Percentiles rank a stretch among this genome's conserved stretches.
Evolutionary conservation across 2,888 invertebrate genomes (phyloP).

Genomic region (Eurytoma adleriae): DNA sequence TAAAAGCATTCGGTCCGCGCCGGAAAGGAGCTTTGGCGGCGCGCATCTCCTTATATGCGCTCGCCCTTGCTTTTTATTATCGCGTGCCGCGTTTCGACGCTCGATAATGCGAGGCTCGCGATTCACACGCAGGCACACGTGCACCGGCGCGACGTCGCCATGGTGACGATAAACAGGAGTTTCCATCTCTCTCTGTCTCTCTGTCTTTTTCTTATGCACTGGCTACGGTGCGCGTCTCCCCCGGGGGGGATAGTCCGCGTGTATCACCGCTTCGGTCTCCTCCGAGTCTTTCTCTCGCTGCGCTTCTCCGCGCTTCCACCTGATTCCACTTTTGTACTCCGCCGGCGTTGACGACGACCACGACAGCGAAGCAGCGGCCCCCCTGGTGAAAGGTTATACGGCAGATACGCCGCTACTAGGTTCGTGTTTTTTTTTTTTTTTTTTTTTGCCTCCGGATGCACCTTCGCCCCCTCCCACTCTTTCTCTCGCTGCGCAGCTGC

Average conservation of each 20-base stretch:
- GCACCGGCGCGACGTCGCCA: constrained; percentile 38
- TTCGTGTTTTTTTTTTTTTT: background rate
- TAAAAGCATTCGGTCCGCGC: constrained; percentile 53
- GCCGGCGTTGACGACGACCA: background rate
- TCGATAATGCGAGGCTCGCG: constrained; percentile 46
- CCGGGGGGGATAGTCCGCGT: background rate
- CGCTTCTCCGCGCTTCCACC: background rate
- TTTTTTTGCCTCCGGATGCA: background rate
- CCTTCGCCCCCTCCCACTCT: constrained; percentile 15
- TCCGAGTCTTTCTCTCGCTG: background rate
- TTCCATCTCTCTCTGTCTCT: background rate
- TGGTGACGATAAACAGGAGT: constrained; percentile 53
- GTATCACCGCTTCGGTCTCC: background rate
- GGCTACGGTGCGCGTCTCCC: no score
- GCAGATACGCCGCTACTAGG: background rate
- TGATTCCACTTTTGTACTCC: background rate
- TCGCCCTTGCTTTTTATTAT: constrained; percentile 25
- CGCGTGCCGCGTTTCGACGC: constrained; percentile 29
- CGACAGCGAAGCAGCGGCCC: background rate
- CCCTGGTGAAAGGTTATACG: constrained; percentile 46
- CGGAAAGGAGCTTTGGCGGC: constrained; percentile 40
- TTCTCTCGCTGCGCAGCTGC: constrained; percentile 16
- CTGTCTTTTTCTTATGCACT: no score
- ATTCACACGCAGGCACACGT: background rate
- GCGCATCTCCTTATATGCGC: background rate